phyloP scores from a whole-genome alignment of 1,140 invertebrate genomes.

The Drosophila rhopaloa region DNA sequence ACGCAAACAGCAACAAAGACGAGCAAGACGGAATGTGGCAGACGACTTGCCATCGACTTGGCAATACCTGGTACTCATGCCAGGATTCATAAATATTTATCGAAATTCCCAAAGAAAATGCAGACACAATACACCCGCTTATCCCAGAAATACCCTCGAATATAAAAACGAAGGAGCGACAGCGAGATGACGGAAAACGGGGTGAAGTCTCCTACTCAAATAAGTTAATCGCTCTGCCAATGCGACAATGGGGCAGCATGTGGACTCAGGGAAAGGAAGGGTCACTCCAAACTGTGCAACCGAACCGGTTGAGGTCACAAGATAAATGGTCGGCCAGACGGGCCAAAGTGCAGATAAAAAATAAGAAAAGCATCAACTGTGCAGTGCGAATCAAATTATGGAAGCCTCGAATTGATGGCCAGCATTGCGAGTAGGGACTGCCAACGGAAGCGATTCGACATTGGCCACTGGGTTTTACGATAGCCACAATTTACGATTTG shows the following conservation, averaged over 20 bases:
- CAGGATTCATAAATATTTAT: not conserved
- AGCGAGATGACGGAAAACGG: not conserved
- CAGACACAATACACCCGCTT: not conserved
- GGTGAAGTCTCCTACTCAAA: slow-evolving; percentile 51
- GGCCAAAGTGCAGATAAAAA: slow-evolving; percentile 17
- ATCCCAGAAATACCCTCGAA: not conserved
- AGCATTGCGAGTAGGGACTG: not conserved
- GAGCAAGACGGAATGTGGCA: not conserved
- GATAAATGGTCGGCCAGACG: slow-evolving; percentile 23
- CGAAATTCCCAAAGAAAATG: not conserved
- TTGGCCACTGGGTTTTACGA: slow-evolving; percentile 31
- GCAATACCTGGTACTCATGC: not conserved
- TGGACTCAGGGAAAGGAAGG: not conserved
- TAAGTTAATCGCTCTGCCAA: slow-evolving; percentile 72
- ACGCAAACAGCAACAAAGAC: slow-evolving; percentile 60
- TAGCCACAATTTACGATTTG: slow-evolving; percentile 9
- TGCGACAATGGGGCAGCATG: slow-evolving; percentile 33
- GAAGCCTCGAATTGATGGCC: slow-evolving; percentile 21
- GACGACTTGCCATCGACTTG: not conserved
- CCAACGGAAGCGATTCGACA: not conserved
- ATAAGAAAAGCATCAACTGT: slow-evolving; percentile 23
- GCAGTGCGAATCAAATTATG: slow-evolving; percentile 33
- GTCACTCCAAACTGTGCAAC: slow-evolving; percentile 14
- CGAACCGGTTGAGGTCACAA: slow-evolving; percentile 23
- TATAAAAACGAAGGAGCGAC: not conserved